A percentile compares a stretch with the other conserved stretches of the same genome.
These are phyloP conservation scores for Geotrupes spiniger DNA, from an alignment of 2,888 invertebrate genomes.

Conservation along the genomic window DNA sequence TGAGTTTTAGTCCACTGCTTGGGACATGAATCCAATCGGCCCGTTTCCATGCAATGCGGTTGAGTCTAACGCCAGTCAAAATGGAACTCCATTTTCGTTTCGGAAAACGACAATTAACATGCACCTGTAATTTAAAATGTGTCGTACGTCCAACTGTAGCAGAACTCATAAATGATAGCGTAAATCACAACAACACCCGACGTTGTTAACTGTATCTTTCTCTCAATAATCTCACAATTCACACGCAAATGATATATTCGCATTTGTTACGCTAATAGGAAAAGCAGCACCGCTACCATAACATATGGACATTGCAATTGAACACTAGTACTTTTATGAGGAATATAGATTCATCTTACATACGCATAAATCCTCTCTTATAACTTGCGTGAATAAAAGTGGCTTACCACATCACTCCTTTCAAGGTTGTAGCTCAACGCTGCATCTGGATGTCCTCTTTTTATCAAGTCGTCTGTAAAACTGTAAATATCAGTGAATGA, in stretches of 20 bases:
- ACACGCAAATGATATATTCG: no score
- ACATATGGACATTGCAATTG: no score
- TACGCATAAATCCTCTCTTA: no score
- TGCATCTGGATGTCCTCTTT: conserved; percentile 54
- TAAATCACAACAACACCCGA: no score
- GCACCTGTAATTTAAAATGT: conserved; percentile 48
- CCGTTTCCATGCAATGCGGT: conserved; percentile 49
- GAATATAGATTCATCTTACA: no score
- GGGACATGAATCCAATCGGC: conserved; percentile 54
- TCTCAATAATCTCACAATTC: no score
- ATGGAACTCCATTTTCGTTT: conserved; percentile 64
- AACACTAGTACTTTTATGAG: no score
- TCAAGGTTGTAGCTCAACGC: conserved; percentile 61
- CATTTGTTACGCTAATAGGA: no score
- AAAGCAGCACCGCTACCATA: no score
- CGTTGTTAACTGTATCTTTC: no score
- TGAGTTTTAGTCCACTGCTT: conserved; percentile 55
- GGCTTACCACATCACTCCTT: conserved; percentile 63
- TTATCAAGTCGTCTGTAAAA: conserved; percentile 59
- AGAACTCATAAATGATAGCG: no score
- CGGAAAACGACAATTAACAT: conserved; percentile 60
- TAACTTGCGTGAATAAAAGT: no score
- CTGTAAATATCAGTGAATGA: conserved; percentile 69
- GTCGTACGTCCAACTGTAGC: not conserved
- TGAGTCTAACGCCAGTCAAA: conserved; percentile 60